phyloP scores from a whole-genome alignment of 2,113 vertebrate genomes.

The Corapipo altera region DNA sequence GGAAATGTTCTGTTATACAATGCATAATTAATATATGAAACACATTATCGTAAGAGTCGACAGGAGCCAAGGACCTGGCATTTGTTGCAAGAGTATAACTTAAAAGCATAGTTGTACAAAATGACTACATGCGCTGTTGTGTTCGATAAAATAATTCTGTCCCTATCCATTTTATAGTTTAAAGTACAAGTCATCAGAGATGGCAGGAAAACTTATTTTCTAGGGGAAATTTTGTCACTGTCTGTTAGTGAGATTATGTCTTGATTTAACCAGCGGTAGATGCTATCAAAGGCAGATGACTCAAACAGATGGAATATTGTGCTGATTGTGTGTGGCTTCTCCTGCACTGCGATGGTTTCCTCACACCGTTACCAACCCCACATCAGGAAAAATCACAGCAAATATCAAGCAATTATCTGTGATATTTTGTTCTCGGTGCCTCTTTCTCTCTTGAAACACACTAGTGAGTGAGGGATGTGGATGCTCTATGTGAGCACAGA shows the following conservation, averaged over 20 bases:
- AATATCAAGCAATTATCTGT: background rate
- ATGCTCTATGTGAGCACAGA: background rate
- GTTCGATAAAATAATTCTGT: background rate
- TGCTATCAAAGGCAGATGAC: conserved; percentile 7
- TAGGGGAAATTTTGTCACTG: background rate
- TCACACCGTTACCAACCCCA: background rate
- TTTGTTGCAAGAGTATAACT: background rate
- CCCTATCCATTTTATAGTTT: background rate
- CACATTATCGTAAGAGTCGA: background rate
- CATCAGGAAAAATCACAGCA: background rate
- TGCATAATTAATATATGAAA: conserved; percentile 26
- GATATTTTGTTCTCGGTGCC: background rate
- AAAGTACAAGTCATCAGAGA: background rate
- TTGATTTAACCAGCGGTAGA: background rate
- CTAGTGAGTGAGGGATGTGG: background rate
- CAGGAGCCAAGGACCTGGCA: background rate
- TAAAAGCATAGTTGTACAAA: background rate
- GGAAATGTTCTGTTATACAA: background rate
- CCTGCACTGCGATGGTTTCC: background rate
- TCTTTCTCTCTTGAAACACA: background rate
- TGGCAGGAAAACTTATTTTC: background rate
- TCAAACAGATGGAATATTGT: background rate
- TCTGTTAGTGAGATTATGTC: background rate
- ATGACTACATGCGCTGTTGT: background rate
- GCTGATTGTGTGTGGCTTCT: background rate